Conservation (phyloP, 2,113 vertebrate genomes). For the Phyllostomus hastatus region DNA sequence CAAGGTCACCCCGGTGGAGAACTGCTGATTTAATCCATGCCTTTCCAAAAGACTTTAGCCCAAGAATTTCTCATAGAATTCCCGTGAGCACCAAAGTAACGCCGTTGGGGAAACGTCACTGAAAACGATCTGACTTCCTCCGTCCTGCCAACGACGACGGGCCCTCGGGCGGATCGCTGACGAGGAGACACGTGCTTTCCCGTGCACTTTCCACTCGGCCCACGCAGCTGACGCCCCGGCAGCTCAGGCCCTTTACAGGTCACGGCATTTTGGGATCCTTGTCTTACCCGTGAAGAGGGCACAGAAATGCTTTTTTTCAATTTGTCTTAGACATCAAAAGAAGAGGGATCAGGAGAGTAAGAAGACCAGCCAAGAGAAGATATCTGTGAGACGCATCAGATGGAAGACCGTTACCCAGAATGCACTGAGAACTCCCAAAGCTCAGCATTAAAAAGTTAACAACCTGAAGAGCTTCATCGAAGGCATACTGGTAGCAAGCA, state of each 20-base stretch:
- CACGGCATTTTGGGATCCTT: neutral
- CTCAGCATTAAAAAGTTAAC: neutral
- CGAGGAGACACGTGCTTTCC: neutral
- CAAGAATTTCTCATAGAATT: neutral
- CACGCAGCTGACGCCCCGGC: neutral
- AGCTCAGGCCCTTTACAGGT: neutral
- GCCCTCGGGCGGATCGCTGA: neutral
- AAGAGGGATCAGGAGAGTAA: neutral
- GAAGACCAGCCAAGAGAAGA: neutral
- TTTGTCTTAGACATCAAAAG: neutral
- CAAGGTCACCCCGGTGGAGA: neutral
- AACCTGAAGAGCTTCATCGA: neutral
- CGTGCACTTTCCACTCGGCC: neutral
- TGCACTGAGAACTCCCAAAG: neutral
- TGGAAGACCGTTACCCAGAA: neutral
- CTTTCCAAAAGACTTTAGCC: neutral
- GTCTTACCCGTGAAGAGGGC: neutral
- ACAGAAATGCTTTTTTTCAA: neutral
- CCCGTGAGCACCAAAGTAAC: neutral
- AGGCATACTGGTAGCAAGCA: neutral
- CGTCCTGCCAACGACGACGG: no score
- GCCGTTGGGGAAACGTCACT: neutral
- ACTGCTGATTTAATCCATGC: neutral
- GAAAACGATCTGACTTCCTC: neutral
- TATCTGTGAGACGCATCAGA: neutral